Base-by-base conservation (phyloP, 2,888 invertebrate genomes). In the Anthoptus insignis region DNA sequence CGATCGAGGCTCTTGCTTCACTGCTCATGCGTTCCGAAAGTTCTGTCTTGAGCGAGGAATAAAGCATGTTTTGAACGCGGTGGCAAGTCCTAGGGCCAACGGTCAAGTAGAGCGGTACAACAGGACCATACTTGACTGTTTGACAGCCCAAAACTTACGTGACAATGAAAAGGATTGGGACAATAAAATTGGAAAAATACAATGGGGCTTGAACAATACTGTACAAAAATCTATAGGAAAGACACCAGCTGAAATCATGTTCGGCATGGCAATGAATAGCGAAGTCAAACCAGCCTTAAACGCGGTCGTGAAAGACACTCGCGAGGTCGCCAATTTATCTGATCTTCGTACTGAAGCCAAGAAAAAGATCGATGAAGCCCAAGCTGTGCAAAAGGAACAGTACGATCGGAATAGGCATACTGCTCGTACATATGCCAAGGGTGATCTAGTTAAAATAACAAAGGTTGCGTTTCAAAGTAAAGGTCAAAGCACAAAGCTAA, bases 401-500 rank as follows among this genome's bases (percentile, higher is more conserved):
- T 37, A 4, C 9, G 37, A 37, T n/a, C 13, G n/a, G 9, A 6
- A n/a, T 3, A 13, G 37, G n/a, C 13, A 6, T n/a, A 3, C 37
- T 2, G 37, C 37, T 3, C 37, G 37, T 37, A 13, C 6, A 3
- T 37, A n/a, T n/a, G n/a, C 13, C 3, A 37, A n/a, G 2, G 37
- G 37, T 3, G 37, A 37, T 37, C n/a, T 37, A n/a, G 37, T 37
- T 4, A 37, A 37, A 37, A 37, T 37, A 37, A n/a, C 37, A 3
- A 37, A 37, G n/a, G n/a, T 19, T 1, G 2, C 42, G 1, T 42
- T 42, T n/a, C 19, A 60, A 16, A 54, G 63, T 59, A 32, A 66
- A 8, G 66, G 66, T 1, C 61, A 61, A 9, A 66, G 66, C 14
- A 58, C n/a, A 13, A 37, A 37, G 6, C 37, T 37, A 3, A 13